phyloP scores from a whole-genome alignment of 2,113 vertebrate species.

The Pavo muticus region DNA sequence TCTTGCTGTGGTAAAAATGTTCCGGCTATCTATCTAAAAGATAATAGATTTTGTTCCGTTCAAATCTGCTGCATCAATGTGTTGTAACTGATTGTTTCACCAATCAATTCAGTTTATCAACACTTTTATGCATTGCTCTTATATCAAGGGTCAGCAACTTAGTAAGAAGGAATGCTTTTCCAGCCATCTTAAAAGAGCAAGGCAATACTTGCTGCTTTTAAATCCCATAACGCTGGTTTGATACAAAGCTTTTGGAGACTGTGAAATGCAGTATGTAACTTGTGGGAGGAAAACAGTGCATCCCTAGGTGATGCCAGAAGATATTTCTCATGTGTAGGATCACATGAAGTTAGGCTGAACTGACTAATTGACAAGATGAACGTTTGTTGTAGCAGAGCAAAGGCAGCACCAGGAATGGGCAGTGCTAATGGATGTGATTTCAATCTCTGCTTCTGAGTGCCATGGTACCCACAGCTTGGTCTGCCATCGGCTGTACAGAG shows the following conservation, averaged over 20 bases:
- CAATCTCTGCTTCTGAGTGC: constrained; percentile 9
- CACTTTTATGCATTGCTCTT: background rate
- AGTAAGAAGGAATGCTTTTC: background rate
- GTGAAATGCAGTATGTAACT: background rate
- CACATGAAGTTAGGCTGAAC: background rate
- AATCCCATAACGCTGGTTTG: background rate
- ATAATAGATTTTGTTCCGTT: background rate
- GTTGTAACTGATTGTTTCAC: background rate
- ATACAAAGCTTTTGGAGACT: background rate
- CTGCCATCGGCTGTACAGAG: background rate
- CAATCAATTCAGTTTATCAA: background rate
- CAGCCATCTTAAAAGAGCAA: background rate
- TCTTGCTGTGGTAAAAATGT: constrained; percentile 32
- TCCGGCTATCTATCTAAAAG: background rate
- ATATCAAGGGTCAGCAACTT: background rate
- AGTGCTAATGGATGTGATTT: background rate
- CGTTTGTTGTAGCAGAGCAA: background rate
- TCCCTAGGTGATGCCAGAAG: background rate
- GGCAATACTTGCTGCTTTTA: background rate
- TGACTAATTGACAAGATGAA: background rate
- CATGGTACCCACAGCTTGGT: background rate
- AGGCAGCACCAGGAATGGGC: background rate
- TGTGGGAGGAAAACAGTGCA: background rate
- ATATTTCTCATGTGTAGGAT: background rate
- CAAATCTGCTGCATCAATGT: background rate